These are phyloP conservation scores for Ptilodon capucinus DNA, from an alignment of 2,888 invertebrate species.

Conservation along the genomic window DNA sequence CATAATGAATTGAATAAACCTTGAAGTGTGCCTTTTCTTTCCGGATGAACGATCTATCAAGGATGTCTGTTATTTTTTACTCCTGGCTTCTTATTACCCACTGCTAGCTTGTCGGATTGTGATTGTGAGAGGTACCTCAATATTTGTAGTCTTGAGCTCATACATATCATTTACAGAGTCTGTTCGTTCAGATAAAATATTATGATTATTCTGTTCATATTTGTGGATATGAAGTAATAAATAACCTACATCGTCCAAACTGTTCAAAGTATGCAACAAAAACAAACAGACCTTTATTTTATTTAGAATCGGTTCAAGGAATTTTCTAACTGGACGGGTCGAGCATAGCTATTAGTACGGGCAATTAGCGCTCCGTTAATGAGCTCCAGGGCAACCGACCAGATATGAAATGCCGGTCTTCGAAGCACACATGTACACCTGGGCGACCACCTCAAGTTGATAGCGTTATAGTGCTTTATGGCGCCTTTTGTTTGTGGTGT, in stretches of 20 bases:
- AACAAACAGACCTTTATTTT: constrained; percentile 55
- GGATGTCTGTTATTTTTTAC: constrained; percentile 19
- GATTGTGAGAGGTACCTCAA: background rate
- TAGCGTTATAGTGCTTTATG: constrained; percentile 58
- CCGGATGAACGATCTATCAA: constrained; percentile 28
- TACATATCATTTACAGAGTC: no score
- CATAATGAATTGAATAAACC: constrained; percentile 25
- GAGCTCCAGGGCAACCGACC: constrained; percentile 64
- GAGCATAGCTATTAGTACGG: constrained; percentile 69
- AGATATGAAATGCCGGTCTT: constrained; percentile 41
- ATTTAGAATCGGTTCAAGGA: constrained; percentile 73
- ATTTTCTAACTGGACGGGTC: constrained; percentile 63
- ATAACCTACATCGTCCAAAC: constrained; percentile 25
- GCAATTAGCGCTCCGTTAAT: constrained; percentile 77
- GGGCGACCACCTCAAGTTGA: constrained; percentile 51
- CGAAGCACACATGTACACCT: constrained; percentile 27
- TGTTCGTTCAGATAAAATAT: no score
- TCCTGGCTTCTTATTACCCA: background rate
- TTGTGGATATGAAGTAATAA: constrained; percentile 16
- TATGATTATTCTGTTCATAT: no score
- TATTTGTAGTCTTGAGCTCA: no score
- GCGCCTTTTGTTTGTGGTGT: constrained; percentile 34
- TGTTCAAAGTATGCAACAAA: constrained; percentile 31
- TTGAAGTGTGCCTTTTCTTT: constrained; percentile 29
- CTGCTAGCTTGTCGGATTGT: background rate